These are phyloP conservation scores for Nephotettix cincticeps DNA, from an alignment of 1,140 invertebrate species.

Conservation along the genomic window DNA sequence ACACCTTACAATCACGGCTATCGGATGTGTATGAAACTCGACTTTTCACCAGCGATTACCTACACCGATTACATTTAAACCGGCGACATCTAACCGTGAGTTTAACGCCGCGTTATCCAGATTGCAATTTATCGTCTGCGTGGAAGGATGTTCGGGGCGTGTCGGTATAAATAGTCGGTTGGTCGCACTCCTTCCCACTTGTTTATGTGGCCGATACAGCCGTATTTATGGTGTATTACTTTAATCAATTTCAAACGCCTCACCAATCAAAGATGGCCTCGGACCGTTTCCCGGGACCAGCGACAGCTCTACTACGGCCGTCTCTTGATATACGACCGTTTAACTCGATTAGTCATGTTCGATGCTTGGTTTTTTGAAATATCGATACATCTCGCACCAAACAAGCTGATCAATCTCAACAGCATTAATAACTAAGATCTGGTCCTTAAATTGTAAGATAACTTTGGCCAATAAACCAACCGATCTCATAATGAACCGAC, in stretches of 20 bases:
- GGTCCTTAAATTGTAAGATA: too few relatives aligned
- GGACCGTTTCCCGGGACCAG: too few relatives aligned
- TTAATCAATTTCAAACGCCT: not conserved
- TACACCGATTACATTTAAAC: not conserved
- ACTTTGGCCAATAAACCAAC: too few relatives aligned
- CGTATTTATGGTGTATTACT: conserved; percentile 8
- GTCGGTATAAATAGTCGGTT: not conserved
- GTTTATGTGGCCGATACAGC: not conserved
- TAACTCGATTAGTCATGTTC: too few relatives aligned
- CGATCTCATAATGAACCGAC: too few relatives aligned
- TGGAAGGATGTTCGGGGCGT: not conserved
- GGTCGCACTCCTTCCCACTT: not conserved
- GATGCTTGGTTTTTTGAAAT: too few relatives aligned
- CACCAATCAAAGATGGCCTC: not conserved
- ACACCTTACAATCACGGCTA: too few relatives aligned
- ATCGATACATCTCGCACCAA: too few relatives aligned
- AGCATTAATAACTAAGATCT: too few relatives aligned
- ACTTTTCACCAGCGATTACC: not conserved
- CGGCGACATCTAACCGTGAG: not conserved
- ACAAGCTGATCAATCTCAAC: too few relatives aligned
- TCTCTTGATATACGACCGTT: too few relatives aligned
- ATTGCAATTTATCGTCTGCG: not conserved
- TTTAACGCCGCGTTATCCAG: not conserved
- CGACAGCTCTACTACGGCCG: too few relatives aligned
- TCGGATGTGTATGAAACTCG: not conserved